Evolutionary conservation across 2,797 vertebrate species (phyloP).

Genomic region (Otolemur crassicaudatus): DNA sequence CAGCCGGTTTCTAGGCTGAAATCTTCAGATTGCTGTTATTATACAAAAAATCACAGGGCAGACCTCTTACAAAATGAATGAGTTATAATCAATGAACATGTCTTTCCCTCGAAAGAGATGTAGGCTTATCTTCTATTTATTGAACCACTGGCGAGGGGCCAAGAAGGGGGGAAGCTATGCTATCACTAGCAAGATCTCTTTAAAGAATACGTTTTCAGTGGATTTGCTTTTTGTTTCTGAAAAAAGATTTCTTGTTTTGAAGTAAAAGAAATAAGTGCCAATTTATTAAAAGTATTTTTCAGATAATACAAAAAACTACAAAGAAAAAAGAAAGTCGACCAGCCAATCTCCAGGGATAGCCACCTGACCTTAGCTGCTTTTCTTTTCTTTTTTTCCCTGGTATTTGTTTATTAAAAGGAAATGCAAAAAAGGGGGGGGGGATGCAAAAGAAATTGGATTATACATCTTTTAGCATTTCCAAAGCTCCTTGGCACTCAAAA

Average conservation of each 20-base stretch:
- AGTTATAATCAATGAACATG: background rate
- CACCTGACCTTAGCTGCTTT: background rate
- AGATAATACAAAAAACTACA: background rate
- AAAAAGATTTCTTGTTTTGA: background rate
- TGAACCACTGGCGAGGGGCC: background rate
- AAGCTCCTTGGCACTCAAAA: background rate
- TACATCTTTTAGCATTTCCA: background rate
- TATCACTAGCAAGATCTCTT: background rate
- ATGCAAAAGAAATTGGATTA: background rate
- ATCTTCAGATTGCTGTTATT: background rate
- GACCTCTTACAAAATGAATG: background rate
- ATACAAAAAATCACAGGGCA: background rate
- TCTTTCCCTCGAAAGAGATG: background rate
- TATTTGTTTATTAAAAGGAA: background rate
- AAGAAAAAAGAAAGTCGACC: background rate
- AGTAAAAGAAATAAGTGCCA: conserved; percentile 22
- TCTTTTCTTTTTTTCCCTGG: background rate
- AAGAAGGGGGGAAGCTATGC: background rate
- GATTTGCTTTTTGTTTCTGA: background rate
- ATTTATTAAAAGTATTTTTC: background rate
- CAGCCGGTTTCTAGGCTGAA: background rate
- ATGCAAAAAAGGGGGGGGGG: background rate
- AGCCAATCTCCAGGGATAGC: background rate
- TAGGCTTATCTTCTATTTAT: background rate
- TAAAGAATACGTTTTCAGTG: background rate